Conservation (phyloP, 1,140 invertebrate species). For the Drosophila watanabei region DNA sequence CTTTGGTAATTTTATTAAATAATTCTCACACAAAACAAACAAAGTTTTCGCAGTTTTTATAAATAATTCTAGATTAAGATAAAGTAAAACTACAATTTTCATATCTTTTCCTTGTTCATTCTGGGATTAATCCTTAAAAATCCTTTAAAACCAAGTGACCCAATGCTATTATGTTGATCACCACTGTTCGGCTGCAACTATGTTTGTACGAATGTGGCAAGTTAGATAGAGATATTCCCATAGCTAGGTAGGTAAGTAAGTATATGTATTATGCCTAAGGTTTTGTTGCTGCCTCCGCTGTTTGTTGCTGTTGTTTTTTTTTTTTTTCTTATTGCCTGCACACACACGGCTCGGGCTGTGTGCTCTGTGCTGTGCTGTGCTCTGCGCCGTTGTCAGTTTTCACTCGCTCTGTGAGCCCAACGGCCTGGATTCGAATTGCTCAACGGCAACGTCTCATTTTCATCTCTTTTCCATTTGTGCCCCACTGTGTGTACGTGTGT, state of each 20-base stretch:
- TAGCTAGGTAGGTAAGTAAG: constrained; percentile 41
- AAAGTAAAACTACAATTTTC: background rate
- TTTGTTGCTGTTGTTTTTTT: constrained; percentile 38
- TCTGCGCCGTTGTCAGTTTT: constrained; percentile 66
- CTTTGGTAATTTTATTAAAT: too few species aligned
- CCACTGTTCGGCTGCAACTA: constrained; percentile 37
- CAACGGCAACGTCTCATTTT: constrained; percentile 69
- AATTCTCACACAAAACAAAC: background rate
- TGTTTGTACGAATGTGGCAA: constrained; percentile 29
- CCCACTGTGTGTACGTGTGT: constrained; percentile 30
- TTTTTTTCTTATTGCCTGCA: constrained; percentile 73
- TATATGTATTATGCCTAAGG: constrained; percentile 72
- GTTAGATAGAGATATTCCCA: constrained; percentile 36
- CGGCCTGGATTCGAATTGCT: constrained; percentile 55
- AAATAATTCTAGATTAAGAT: background rate
- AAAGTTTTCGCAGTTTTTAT: background rate
- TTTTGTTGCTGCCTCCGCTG: constrained; percentile 48
- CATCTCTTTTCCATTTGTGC: constrained; percentile 69
- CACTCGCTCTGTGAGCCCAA: constrained; percentile 50
- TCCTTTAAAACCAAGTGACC: background rate
- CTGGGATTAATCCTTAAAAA: background rate
- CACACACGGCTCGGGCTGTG: constrained; percentile 21
- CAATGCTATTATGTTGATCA: background rate
- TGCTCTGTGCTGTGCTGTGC: background rate
- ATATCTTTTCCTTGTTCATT: background rate